Evolutionary conservation across 2,888 invertebrate genomes (phyloP), one percentile per base, ranked within the genome.

Genomic region (Drosophila incognita): DNA sequence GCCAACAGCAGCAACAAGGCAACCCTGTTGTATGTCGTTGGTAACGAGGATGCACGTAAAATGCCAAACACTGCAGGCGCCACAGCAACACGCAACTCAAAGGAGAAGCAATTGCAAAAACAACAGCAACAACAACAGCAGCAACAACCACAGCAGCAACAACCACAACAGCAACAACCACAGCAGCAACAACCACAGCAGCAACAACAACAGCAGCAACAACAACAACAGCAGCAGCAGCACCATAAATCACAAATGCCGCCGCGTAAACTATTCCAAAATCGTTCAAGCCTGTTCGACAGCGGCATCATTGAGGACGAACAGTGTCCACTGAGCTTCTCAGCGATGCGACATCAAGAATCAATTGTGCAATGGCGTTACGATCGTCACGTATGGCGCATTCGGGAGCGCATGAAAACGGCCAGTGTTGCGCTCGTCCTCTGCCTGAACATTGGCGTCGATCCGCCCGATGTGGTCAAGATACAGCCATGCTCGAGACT

Each of bases 401-500:
- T 98, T 94, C 97, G 98, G 92, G 98, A 98, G 92, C 95, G 98
- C 96, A 99, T 99, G 97, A 99, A 99, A 94, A 99, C 99, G 1
- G 99, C 99, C 70, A 99, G 99, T 93, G 99, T 99, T 68, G 99
- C 99, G 0, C 94, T 99, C 74, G 99, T 99, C 35, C 94, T 99
- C 52, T 99, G 99, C 93, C 95, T 99, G 48, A 99, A 99, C 94
- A 97, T 99, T 65, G 99, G 99, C n/a, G 99, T 99, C 27, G 99
- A 99, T 93, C 99, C 99, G 3, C 99, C 99, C 0, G 99, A 99
- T 93, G 96, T 99, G 64, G 97, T 99, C 40, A 99, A 99, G 94
- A 98, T 98, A 5, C 97, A 98, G 90, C 99, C 99, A 0, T 99
- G 99, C 93, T 98, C 99, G 0, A 95, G 98, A 11, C 94, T 98